Evolutionary conservation across 1,140 invertebrate species (phyloP), one percentile per base, ranked within the genome.

Genomic region (Procambarus virginalis): DNA sequence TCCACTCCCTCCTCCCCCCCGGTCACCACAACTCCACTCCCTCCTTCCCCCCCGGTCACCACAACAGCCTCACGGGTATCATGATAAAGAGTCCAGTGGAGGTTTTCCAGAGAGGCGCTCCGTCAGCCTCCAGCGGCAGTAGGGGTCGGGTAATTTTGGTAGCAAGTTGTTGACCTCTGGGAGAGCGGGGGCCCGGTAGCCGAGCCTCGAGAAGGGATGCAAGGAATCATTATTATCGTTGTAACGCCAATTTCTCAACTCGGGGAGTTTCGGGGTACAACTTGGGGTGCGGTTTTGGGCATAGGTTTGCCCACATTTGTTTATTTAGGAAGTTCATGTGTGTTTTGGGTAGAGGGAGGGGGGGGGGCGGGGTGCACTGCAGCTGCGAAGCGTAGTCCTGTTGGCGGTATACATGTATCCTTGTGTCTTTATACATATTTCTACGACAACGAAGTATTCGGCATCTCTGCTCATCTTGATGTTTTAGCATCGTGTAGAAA

Each of bases 171-270:
- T 73, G 68, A 73, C 68, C 68, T 10, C 12, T 12, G 5, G 68
- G n/a, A n/a, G 8, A 55, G 51, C 51, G 10, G 51, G 51, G 10
- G 51, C 5, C n/a, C 51, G 51, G 51, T 10, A 55, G 51, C 51
- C 51, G 34, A 34, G 6, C 4, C 68, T 0, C 10, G 22, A n/a
- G 68, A 70, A 70, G 68, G 68, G 68, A 70, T 34, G 68, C 68
- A 70, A 34, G 68, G n/a, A n/a, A 34, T 4, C n/a, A 73, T 73
- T 73, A 73, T 73, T 73, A 73, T 22, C n/a, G 68, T 73, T 10
- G 68, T 73, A 73, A 73, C 68, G 34, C 68, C 68, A 34, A 73
- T 73, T 73, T 34, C 68, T 73, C n/a, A 73, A 73, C 3, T 20
- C 6, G 5, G 34, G 34, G 68, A 22, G 68, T 34, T 34, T 73